Evolutionary conservation across 2,113 vertebrate genomes (phyloP).

Genomic region (Pongo pygmaeus): DNA sequence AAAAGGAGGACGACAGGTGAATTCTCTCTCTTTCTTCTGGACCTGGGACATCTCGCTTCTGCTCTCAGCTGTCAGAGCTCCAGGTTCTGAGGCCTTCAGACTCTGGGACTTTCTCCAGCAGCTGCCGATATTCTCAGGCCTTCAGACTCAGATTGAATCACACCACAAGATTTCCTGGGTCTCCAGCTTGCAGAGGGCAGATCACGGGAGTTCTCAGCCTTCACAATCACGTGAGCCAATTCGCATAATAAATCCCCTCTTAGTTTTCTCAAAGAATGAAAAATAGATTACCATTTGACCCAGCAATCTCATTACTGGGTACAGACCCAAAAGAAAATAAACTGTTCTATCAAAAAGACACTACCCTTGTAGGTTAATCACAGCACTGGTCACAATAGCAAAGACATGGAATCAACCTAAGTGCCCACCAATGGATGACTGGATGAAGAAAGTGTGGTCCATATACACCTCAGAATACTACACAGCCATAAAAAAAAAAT

Average conservation of each 20-base stretch:
- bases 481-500: no score
- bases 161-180: background rate
- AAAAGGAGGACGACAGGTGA: background rate
- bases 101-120: background rate
- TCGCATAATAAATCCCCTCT: background rate
- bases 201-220: background rate
- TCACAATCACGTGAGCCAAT: background rate
- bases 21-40: background rate
- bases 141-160: background rate
- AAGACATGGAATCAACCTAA: no score
- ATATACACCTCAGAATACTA: no score
- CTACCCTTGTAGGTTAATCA: no score
- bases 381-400: no score
- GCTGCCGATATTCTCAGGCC: background rate
- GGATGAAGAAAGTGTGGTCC: no score
- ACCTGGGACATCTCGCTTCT: background rate
- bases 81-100: background rate
- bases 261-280: no score
- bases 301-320: no score
- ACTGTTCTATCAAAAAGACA: no score
- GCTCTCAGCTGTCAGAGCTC: background rate
- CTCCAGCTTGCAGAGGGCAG: background rate
- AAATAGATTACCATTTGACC: no score
- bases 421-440: no score
- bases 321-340: no score